Base-by-base conservation (phyloP, 1,140 invertebrate genomes). In the Cecropterus lyciades region DNA sequence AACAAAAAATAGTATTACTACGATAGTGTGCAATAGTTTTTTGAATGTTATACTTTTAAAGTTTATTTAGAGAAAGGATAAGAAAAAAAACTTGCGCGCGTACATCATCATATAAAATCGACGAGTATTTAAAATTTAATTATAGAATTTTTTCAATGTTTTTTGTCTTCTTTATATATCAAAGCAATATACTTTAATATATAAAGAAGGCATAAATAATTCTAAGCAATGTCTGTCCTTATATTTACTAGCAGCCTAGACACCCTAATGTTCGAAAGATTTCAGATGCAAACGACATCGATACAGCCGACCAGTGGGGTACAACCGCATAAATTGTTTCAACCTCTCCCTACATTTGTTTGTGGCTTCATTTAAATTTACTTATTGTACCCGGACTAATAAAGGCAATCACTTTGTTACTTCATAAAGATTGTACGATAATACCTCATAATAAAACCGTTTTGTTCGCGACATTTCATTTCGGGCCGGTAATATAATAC, bases 201-300 rank as follows among this genome's bases (percentile, higher is more conserved):
- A 20, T 20, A 20, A 5, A 2, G 20, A 20, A 20, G 1, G 5
- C 5, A 20, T 20, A 30, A 5, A 30, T 30, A 8, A 5, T 30
- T 30, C 20, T 20, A 30, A 30, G 7, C 7, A 30, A 20, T 20
- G 5, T 30, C 3, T 30, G 27, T 30, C 27, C 27, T 30, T 7
- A 8, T 7, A 6, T 6, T 8, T 30, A 8, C 27, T 30, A 30
- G 7, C 33, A 11, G 33, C 33, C 20, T 59, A 8, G 42, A 6
- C 13, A 59, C 55, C 55, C 40, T 15, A n/a, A 14, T 30, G 42
- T 74, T 85, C 74, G 75, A 79, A 91, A 88, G 84, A 88, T 85
- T 91, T 89, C 77, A 87, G 85, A 91, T 91, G 88, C 88, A 91
- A 91, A 91, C 79, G 86, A 84, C 82, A 84, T 79, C 82, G 86